A percentile compares a stretch with the other conserved stretches of the same genome.
Evolutionary conservation across 2,797 vertebrate genomes (phyloP).

Genomic region (Silurus aristotelis): DNA sequence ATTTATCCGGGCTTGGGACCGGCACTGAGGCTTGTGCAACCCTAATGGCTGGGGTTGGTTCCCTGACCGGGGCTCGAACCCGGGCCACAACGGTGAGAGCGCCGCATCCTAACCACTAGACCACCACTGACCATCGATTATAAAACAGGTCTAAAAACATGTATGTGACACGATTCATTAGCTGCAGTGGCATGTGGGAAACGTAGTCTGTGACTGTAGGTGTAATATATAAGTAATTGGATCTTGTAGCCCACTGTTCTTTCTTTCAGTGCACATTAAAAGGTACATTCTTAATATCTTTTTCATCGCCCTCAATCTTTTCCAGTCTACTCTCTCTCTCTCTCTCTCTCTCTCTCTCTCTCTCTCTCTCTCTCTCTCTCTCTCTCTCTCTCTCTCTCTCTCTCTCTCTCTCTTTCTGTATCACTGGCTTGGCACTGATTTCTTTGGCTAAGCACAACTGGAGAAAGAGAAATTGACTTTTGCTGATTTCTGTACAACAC

Average conservation of each 20-base stretch:
- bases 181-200: too few relatives aligned
- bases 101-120: too few relatives aligned
- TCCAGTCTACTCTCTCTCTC: constrained; percentile 47
- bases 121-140: too few relatives aligned
- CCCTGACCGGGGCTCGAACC: too few relatives aligned
- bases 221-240: neutral
- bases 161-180: too few relatives aligned
- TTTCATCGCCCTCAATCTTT: constrained; percentile 17
- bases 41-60: too few relatives aligned
- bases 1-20: too few relatives aligned
- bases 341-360: constrained; percentile 56
- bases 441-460: neutral
- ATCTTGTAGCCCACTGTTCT: too few relatives aligned
- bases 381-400: constrained; percentile 57
- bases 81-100: too few relatives aligned
- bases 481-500: constrained; percentile 60
- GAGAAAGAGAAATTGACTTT: constrained; percentile 63
- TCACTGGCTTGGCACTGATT: neutral
- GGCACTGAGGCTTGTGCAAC: too few relatives aligned
- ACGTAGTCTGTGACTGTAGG: too few relatives aligned
- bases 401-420: constrained; percentile 56
- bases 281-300: neutral
- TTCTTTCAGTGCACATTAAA: neutral
- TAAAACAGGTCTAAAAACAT: too few relatives aligned
- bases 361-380: constrained; percentile 54